A percentile compares a stretch with the other conserved stretches of the same genome.
Evolutionary conservation across 2,113 vertebrate genomes (phyloP).

Genomic region (Struthidea cinerea): DNA sequence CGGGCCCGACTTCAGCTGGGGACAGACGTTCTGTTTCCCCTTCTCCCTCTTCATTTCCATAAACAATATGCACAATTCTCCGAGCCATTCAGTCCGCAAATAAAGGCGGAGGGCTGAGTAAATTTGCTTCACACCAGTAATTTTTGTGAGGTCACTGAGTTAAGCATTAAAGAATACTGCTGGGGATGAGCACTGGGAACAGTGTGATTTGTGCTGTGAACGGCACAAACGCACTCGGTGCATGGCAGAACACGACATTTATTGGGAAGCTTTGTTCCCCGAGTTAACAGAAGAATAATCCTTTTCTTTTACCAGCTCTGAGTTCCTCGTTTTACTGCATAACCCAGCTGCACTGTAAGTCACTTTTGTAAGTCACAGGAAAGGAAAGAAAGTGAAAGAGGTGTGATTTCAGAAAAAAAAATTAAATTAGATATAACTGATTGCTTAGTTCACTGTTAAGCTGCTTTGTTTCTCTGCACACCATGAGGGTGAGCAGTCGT

Average conservation of each 20-base stretch:
- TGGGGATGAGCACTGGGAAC: background rate
- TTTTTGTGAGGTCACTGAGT: conserved; percentile 67
- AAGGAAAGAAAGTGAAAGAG: background rate
- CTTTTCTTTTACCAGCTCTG: background rate
- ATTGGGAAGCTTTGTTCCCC: conserved; percentile 31
- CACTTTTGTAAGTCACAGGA: background rate
- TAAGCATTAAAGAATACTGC: conserved; percentile 57
- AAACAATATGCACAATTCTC: conserved; percentile 45
- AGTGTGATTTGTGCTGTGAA: conserved; percentile 21
- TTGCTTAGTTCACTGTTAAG: background rate
- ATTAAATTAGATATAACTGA: background rate
- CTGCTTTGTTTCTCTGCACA: background rate
- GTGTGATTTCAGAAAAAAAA: background rate
- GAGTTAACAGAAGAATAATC: conserved; percentile 21
- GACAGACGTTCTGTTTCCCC: background rate
- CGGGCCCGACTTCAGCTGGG: conserved; percentile 4
- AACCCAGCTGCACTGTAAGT: conserved; percentile 15
- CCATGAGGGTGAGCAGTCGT: background rate
- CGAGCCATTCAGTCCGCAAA: conserved; percentile 47
- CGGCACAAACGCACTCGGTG: background rate
- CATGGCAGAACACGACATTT: conserved; percentile 24
- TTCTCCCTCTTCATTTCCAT: conserved; percentile 44
- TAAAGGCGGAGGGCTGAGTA: conserved; percentile 62
- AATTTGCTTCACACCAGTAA: conserved; percentile 65
- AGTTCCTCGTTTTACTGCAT: background rate